Base-by-base conservation (phyloP, 2,797 vertebrate species). In the Etheostoma perlongum region DNA sequence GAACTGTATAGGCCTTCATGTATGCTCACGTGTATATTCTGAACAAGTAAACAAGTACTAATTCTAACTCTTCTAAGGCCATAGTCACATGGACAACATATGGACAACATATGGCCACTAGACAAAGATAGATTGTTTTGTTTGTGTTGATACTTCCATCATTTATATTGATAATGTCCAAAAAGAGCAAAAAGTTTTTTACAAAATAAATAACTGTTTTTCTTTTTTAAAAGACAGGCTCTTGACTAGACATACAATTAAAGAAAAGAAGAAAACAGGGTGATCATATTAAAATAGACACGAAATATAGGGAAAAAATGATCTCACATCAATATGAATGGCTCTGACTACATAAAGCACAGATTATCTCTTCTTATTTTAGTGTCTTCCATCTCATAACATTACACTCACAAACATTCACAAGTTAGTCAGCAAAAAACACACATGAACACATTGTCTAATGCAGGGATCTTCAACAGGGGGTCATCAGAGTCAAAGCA, bases 81-180 rank as follows among this genome's bases (percentile, higher is more conserved):
- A 3, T 0, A 11, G 18, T 1, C 1, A 14, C 51, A 36, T 0
- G 49, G 23, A 44, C 55, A 16, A 40, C 12, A 27, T 11, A 0
- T 65, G 25, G 4, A 44, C 55, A 16, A 40, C 12, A 27, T 11
- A 0, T 65, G 25, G 4, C 76, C 88, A 72, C 76, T 67, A 85
- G 90, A 83, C 79, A 69, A 14, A 63, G 3, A 59, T 12, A 15
- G 9, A 16, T 2, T 7, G 7, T 19, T 57, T 40, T 25, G 4
- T 21, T 47, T 36, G 14, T 36, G 9, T 1, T 44, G 19, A n/a
- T 4, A 0, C 19, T 23, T 21, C 23, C n/a, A 33, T 46, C 4
- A 16, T 2, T 30, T 30, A 15, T 15, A 40, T 9, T 36, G 16
- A 11, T 44, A 33, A 27, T 21, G 33, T 27, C 3, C 9, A 15